Evolutionary conservation across 2,797 vertebrate species (phyloP).

Genomic region (Bradypodion ventrale): DNA sequence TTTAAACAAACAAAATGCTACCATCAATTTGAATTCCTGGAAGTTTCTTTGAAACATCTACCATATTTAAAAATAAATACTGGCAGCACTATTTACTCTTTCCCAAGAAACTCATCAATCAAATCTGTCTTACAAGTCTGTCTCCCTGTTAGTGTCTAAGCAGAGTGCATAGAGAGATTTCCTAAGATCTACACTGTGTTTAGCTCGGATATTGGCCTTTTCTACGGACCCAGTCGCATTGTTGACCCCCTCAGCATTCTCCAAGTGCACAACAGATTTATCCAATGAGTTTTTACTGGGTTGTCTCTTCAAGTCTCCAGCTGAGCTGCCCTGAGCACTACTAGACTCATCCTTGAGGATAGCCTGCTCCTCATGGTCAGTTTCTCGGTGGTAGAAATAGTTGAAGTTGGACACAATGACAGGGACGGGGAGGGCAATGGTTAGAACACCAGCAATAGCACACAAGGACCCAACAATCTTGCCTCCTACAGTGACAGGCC

Average conservation of each 20-base stretch:
- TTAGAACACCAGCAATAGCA: conserved; percentile 94
- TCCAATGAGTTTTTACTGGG: conserved; percentile 78
- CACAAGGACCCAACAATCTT: conserved; percentile 96
- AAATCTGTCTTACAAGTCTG: conserved; percentile 81
- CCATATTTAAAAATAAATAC: conserved; percentile 66
- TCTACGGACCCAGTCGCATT: conserved; percentile 74
- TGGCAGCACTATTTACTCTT: conserved; percentile 27
- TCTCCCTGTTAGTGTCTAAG: conserved; percentile 87
- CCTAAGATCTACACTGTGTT: conserved; percentile 88
- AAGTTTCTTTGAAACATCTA: conserved; percentile 47
- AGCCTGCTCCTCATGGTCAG: conserved; percentile 89
- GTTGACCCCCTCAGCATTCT: conserved; percentile 76
- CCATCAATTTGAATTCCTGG: conserved; percentile 27
- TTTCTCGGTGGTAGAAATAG: conserved; percentile 97
- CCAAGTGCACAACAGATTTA: conserved; percentile 80
- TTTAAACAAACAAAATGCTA: background rate
- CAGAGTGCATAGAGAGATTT: conserved; percentile 94
- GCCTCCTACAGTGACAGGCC: conserved; percentile 92
- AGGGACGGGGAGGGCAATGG: conserved; percentile 93
- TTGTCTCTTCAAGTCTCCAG: conserved; percentile 76
- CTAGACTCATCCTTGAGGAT: conserved; percentile 85
- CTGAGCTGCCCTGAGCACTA: conserved; percentile 69
- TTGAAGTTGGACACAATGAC: conserved; percentile 99
- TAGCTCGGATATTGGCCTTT: conserved; percentile 87
- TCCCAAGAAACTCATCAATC: conserved; percentile 16